A percentile compares a stretch with the other conserved stretches of the same genome.
These are phyloP conservation scores for Eidolon helvum DNA, from an alignment of 2,113 vertebrate species.

Conservation along the genomic window DNA sequence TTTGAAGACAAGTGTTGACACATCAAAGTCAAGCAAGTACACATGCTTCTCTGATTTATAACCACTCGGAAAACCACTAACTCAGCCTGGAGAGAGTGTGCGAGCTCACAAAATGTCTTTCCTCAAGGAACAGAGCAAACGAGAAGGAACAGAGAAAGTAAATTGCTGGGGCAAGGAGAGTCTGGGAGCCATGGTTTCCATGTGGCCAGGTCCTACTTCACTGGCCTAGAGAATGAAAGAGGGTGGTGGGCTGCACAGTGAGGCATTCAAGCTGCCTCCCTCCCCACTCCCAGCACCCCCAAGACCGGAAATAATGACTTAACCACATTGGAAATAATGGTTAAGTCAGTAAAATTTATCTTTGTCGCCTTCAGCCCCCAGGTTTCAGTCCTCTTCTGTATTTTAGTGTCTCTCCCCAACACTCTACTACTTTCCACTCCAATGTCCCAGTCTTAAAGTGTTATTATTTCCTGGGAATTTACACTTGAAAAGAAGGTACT, in stretches of 20 bases:
- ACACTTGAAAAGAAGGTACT: not conserved
- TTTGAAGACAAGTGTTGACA: conserved; percentile 5
- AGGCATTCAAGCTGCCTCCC: no score
- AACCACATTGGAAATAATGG: not conserved
- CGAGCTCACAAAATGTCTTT: not conserved
- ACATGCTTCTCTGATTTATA: conserved; percentile 24
- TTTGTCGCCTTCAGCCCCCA: not conserved
- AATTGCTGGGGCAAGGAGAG: not conserved
- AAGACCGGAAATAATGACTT: not conserved
- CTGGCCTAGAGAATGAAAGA: not conserved
- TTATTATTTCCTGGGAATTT: not conserved
- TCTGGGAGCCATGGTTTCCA: accelerated
- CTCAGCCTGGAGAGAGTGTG: not conserved
- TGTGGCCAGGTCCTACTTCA: not conserved
- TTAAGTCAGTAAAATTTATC: not conserved
- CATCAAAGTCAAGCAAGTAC: conserved; percentile 47
- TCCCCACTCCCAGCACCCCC: no score
- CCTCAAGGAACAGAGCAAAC: not conserved
- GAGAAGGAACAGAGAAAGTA: not conserved
- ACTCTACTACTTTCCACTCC: not conserved
- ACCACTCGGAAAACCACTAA: not conserved
- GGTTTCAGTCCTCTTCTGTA: not conserved
- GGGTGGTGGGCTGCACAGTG: accelerated
- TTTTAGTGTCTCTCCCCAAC: not conserved
- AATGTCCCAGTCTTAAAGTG: not conserved